A percentile compares a stretch with the other conserved stretches of the same genome.
Evolutionary conservation across 2,888 invertebrate species (phyloP).

Genomic region (Drosophila falleni): DNA sequence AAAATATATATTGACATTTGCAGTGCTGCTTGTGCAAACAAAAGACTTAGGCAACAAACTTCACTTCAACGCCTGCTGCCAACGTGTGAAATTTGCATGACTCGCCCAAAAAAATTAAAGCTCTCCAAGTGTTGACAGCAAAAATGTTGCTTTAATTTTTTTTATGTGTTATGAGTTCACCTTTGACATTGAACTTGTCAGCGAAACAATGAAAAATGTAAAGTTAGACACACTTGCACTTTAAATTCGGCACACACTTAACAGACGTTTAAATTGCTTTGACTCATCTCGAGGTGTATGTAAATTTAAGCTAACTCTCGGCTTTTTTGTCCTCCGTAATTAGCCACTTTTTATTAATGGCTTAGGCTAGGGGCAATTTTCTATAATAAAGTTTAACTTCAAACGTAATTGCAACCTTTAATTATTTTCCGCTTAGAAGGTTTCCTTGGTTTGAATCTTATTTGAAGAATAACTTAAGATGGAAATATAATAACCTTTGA

Average conservation of each 20-base stretch:
- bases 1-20: constrained; percentile 57
- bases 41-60: constrained; percentile 77
- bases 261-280: constrained; percentile 29
- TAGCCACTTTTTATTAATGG: constrained; percentile 14
- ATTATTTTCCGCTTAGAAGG: constrained; percentile 25
- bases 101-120: constrained; percentile 6
- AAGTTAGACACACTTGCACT: constrained; percentile 24
- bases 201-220: constrained; percentile 11
- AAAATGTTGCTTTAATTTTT: constrained; percentile 7
- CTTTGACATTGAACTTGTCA: constrained; percentile 80
- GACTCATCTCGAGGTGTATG: constrained; percentile 10
- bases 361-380: constrained; percentile 13
- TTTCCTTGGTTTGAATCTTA: constrained; percentile 12
- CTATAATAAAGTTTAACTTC: constrained; percentile 22
- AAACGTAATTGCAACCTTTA: constrained; percentile 45
- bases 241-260: constrained; percentile 32
- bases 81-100: constrained; percentile 30
- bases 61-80: constrained; percentile 11
- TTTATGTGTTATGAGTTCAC: constrained; percentile 40
- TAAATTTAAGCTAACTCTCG: constrained; percentile 13
- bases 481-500: too few relatives aligned
- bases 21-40: constrained; percentile 51
- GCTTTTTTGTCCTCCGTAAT: constrained; percentile 5
- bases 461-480: constrained; percentile 15
- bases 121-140: constrained; percentile 13